phyloP scores from a whole-genome alignment of 2,113 vertebrate genomes.

The Hyaena hyaena region DNA sequence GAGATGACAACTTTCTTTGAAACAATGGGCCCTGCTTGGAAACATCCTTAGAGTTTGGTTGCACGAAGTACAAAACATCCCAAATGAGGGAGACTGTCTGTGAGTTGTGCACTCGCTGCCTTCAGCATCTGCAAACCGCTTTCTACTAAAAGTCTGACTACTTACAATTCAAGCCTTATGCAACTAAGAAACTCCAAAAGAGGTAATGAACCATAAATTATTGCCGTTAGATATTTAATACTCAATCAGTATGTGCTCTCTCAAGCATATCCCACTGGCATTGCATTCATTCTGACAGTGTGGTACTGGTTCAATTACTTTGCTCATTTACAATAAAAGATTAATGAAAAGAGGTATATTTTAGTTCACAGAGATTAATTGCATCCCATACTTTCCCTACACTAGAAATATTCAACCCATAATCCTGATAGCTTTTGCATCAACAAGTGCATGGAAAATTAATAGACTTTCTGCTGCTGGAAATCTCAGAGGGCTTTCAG shows the following conservation, averaged over 20 bases:
- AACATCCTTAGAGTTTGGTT: slow-evolving; percentile 64
- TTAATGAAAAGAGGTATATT: slow-evolving; percentile 95
- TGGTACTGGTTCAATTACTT: slow-evolving; percentile 91
- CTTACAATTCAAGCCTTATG: slow-evolving; percentile 89
- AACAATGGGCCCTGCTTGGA: slow-evolving; percentile 62
- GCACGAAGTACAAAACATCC: slow-evolving; percentile 71
- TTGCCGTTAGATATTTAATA: slow-evolving; percentile 92
- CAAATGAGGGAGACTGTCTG: slow-evolving; percentile 73
- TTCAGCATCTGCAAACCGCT: slow-evolving; percentile 82
- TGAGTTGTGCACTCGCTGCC: slow-evolving; percentile 71
- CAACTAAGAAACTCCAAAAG: slow-evolving; percentile 89
- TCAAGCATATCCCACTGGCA: slow-evolving; percentile 90
- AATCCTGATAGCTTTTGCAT: slow-evolving; percentile 94
- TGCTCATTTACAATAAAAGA: slow-evolving; percentile 95
- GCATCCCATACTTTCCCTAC: slow-evolving; percentile 89
- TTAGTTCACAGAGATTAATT: slow-evolving; percentile 96
- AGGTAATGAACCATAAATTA: slow-evolving; percentile 94
- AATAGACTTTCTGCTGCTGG: slow-evolving; percentile 92
- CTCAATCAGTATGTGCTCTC: slow-evolving; percentile 93
- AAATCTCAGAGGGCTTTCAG: slow-evolving; percentile 86
- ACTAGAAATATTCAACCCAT: slow-evolving; percentile 92
- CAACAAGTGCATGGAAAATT: slow-evolving; percentile 94
- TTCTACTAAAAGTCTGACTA: slow-evolving; percentile 83
- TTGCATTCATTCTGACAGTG: slow-evolving; percentile 90
- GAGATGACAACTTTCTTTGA: slow-evolving; percentile 52